A percentile compares a stretch with the other conserved stretches of the same genome.
phyloP scores from a whole-genome alignment of 2,113 vertebrate species.

The Chloebia gouldiae region DNA sequence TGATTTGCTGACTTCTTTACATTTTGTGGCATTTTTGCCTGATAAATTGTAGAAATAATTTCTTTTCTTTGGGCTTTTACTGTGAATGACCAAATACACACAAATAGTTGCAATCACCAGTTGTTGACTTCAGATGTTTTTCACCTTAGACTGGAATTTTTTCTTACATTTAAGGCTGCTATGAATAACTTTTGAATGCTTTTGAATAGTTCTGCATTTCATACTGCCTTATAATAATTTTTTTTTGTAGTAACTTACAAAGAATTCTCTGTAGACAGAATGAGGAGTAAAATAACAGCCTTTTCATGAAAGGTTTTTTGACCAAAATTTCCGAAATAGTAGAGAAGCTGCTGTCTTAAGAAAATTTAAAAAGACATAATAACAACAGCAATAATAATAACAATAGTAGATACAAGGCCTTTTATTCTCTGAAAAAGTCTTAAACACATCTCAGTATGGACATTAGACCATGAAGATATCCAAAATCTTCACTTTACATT shows the following conservation, averaged over 20 bases:
- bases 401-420: not conserved
- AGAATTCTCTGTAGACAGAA: not conserved
- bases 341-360: not conserved
- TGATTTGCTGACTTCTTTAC: constrained; percentile 12
- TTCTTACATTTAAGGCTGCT: not conserved
- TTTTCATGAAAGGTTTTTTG: not conserved
- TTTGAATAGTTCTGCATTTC: not conserved
- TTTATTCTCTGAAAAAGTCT: not conserved
- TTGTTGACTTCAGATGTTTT: constrained; percentile 29
- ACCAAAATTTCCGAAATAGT: not conserved
- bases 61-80: not conserved
- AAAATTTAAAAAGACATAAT: not conserved
- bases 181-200: not conserved
- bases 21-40: not conserved
- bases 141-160: not conserved
- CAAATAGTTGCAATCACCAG: constrained; percentile 22
- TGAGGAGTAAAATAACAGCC: not conserved
- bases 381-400: not conserved
- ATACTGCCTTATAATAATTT: not conserved
- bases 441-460: not conserved
- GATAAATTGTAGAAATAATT: not conserved
- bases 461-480: not conserved
- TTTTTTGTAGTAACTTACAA: not conserved
- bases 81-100: not conserved
- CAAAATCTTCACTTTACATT: not conserved